Evolutionary conservation across 1,140 invertebrate genomes (phyloP), one percentile per base, ranked within the genome.

Genomic region (Musca vetustissima): DNA sequence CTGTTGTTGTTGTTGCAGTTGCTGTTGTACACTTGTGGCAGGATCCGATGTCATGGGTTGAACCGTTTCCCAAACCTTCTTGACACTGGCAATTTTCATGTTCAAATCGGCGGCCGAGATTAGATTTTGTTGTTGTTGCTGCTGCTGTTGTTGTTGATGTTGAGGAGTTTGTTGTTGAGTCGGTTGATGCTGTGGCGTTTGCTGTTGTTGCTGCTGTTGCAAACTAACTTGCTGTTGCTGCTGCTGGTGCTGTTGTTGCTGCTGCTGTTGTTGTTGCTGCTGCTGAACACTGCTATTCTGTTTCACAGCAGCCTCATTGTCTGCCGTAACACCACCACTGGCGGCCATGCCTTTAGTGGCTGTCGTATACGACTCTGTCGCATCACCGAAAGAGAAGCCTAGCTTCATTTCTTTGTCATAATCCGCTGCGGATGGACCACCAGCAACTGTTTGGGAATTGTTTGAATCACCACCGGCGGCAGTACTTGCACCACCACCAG

Each of bases 11-110:
- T 72, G 90, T 88, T 70, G 92, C 90, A 69, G 90, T 85, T 2
- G 90, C 86, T 13, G 89, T 87, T 9, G 87, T 85, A 69, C 64
- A 3, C 48, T 36, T 13, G 69, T 59, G 7, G 47, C 21, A 6
- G 73, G 70, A 15, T 68, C 70, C 48, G 74, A 75, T n/a, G 76
- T 70, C 71, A 78, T 76, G 2, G 88, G 82, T 21, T 87, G 85
- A 15, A 86, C 86, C 67, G 85, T 89, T 74, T 94, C 93, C 93
- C 93, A 94, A 43, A 92, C 93, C 82, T 94, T 96, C 83, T 97
- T 97, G 4, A 96, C 95, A 65, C 93, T 95, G 8, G 93, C 93
- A 73, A 97, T 96, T 84, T 98, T 97, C 81, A 95, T 87, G 85
- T 96, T 95, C 13, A 98, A 87, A 80, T 97, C 95, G 32, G 93